Conservation (phyloP, 35 echinoderm and acorn worm genomes). For the Strongylocentrotus purpuratus region DNA sequence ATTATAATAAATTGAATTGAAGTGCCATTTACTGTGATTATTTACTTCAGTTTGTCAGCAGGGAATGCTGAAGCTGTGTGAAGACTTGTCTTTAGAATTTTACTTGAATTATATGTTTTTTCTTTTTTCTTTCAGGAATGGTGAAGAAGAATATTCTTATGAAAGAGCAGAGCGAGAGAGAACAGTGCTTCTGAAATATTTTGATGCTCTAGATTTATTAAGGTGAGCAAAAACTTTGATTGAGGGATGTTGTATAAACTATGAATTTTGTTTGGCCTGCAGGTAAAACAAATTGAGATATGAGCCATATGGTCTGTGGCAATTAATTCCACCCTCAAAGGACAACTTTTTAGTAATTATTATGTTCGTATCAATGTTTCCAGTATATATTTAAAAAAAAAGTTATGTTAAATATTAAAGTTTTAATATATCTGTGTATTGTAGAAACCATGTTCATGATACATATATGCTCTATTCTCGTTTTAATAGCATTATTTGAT, state of each 20-base stretch:
- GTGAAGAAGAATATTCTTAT: constrained; percentile 57
- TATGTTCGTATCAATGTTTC: too few species aligned
- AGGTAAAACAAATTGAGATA: not conserved
- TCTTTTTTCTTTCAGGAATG: constrained; percentile 65
- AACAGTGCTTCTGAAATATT: constrained; percentile 71
- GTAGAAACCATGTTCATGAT: too few species aligned
- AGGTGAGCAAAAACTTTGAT: constrained; percentile 57
- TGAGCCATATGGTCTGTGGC: not conserved
- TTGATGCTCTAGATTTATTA: constrained; percentile 81
- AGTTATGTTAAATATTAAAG: too few species aligned
- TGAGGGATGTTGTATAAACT: not conserved
- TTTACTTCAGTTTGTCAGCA: too few species aligned
- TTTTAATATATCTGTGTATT: too few species aligned
- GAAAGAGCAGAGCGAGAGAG: constrained; percentile 62
- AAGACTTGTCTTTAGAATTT: not conserved
- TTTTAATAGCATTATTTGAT: too few species aligned
- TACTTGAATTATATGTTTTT: not conserved
- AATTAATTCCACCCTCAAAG: too few species aligned
- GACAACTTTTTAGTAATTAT: not conserved
- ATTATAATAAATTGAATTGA: too few species aligned
- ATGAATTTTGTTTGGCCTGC: not conserved
- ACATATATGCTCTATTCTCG: too few species aligned
- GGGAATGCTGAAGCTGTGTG: too few species aligned
- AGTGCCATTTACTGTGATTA: too few species aligned
- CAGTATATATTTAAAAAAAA: not conserved